Evolutionary conservation across 2,888 invertebrate species (phyloP), one percentile per base, ranked within the genome.

Genomic region (Penaeus monodon): DNA sequence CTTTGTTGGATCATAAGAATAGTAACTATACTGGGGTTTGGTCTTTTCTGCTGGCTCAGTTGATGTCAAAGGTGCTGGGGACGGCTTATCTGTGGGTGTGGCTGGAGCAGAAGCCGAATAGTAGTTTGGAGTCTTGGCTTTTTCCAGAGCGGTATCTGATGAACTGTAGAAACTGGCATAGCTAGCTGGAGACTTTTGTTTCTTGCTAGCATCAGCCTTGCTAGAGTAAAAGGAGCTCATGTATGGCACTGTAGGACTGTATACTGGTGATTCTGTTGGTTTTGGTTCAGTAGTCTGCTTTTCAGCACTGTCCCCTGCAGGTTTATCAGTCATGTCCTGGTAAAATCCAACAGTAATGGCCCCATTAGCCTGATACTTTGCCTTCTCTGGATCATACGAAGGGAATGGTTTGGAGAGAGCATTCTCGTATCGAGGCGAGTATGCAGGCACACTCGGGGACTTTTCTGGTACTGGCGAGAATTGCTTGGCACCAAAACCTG

Each of bases 161-260:
- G 89, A 80, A 27, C 88, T 84, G 49, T 89, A 89, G 74, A 88
- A 89, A 79, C 88, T 86, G 73, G 84, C 84, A 84, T 87, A 89
- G 49, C 89, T 81, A 57, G 86, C 88, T 22, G 89, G 89, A 10
- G 88, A 88, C 73, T 89, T 89, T 73, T 89, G 89, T 64, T 89
- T 89, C 57, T 88, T 84, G 29, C 74, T 88, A 57, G 81, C 82
- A 33, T 82, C 83, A 66, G 86, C 84, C 44, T 86, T 88, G 27
- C 81, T 88, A 10, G 89, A 88, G 49, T 89, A 89, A 70, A 88
- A 86, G 38, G 88, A 86, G 63, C 86, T 84, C 76, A 89, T 88
- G 38, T 89, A 89, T 49, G 89, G 89, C 64, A 89, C 89, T 66
- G 89, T 89, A 57, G 89, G 89, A 63, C 89, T 89, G 74, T 89